These are phyloP conservation scores for Ichneumon xanthorius DNA, from an alignment of 2,888 invertebrate species.

Conservation along the genomic window DNA sequence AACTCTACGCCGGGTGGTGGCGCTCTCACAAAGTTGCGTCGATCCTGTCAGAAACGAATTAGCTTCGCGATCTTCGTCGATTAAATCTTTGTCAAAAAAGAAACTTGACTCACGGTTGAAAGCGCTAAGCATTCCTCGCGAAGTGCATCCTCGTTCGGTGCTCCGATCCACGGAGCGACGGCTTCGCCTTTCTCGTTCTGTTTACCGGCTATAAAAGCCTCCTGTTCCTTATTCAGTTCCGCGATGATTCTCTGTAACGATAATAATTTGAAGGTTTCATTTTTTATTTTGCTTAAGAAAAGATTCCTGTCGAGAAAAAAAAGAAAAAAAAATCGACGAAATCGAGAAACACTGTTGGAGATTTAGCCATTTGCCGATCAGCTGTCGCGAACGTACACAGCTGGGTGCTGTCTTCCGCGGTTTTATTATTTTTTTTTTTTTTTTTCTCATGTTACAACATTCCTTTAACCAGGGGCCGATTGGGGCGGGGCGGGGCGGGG, in stretches of 20 bases:
- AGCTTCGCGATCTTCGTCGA: background rate
- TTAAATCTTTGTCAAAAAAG: background rate
- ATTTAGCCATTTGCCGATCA: too few species aligned
- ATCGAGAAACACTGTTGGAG: too few species aligned
- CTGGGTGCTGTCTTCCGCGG: too few species aligned
- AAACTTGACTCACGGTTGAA: constrained; percentile 90
- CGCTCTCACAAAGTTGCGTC: constrained; percentile 98
- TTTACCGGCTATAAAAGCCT: constrained; percentile 97
- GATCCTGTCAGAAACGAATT: constrained; percentile 89
- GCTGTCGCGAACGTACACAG: too few species aligned
- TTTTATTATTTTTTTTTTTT: background rate
- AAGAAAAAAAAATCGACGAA: too few species aligned
- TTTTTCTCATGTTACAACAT: background rate
- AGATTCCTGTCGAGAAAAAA: background rate
- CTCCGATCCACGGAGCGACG: constrained; percentile 97
- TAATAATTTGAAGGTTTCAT: background rate
- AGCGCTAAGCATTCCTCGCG: constrained; percentile 98
- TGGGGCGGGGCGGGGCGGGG: background rate
- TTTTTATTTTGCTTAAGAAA: background rate
- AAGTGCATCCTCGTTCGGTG: constrained; percentile 96
- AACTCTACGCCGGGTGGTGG: constrained; percentile 98
- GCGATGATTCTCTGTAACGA: constrained; percentile 95
- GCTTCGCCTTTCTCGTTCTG: constrained; percentile 89
- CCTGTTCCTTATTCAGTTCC: constrained; percentile 98
- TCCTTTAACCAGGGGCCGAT: background rate